Conservation (phyloP, 2,797 vertebrate genomes). For the Aselliscus stoliczkanus region DNA sequence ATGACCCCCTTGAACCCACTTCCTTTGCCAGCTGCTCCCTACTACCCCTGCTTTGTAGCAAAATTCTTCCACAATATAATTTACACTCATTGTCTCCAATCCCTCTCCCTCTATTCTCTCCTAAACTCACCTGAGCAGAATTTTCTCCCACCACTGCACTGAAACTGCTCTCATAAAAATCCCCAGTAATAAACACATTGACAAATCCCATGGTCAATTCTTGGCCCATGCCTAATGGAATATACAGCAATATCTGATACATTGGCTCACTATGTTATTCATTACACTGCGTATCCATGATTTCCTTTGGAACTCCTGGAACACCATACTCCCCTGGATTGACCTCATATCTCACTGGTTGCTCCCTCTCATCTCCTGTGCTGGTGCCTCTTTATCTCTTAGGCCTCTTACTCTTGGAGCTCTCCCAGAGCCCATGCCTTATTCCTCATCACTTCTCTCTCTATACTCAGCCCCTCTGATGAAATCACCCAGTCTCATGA, state of each 20-base stretch:
- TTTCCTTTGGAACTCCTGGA: neutral
- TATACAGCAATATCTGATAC: neutral
- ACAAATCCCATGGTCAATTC: neutral
- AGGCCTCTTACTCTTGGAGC: neutral
- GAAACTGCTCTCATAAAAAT: neutral
- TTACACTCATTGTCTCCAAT: neutral
- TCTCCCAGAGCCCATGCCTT: neutral
- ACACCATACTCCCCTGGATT: neutral
- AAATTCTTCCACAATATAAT: neutral
- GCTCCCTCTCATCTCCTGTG: neutral
- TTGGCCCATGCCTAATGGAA: neutral
- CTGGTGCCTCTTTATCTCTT: neutral
- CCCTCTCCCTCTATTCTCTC: neutral
- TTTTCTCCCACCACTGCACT: neutral
- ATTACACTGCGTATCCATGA: neutral
- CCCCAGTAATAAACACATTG: neutral
- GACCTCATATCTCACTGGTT: neutral
- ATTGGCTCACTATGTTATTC: neutral
- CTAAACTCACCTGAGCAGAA: neutral
- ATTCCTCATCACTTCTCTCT: neutral
- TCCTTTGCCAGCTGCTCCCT: neutral
- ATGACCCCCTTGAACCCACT: neutral
- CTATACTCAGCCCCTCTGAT: neutral
- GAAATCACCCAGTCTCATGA: neutral
- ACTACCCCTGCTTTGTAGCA: neutral